phyloP scores from a whole-genome alignment of 1,140 invertebrate genomes.

The Streblospio benedicti region DNA sequence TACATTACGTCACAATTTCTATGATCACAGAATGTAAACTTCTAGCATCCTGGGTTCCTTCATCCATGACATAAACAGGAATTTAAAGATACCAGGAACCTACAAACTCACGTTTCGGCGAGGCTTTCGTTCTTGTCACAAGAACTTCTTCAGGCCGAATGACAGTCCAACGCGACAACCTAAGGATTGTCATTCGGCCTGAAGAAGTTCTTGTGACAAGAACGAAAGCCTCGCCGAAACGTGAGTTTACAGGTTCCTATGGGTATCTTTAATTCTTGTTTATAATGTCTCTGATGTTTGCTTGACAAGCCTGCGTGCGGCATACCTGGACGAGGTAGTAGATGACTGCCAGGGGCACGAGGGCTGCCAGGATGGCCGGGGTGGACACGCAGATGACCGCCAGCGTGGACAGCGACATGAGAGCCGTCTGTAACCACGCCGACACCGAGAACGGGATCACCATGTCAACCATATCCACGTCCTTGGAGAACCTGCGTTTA shows the following conservation, averaged over 20 bases:
- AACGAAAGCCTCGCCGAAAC: too few species aligned
- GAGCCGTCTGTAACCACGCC: constrained; percentile 4
- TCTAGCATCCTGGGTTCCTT: too few species aligned
- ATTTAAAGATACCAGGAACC: too few species aligned
- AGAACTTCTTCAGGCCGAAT: too few species aligned
- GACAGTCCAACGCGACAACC: too few species aligned
- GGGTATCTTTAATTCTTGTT: constrained; percentile 34
- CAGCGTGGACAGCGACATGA: neutral
- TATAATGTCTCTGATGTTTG: constrained; percentile 33
- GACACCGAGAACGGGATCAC: constrained; percentile 2
- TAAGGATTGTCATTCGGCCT: too few species aligned
- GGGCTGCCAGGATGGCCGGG: constrained; percentile 42
- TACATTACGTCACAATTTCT: neutral
- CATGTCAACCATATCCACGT: constrained; percentile 24
- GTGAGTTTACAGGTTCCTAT: neutral
- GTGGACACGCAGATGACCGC: neutral
- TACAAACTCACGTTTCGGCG: too few species aligned
- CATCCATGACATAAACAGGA: too few species aligned
- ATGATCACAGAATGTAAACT: too few species aligned
- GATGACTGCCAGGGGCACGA: constrained; percentile 51
- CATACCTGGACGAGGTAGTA: constrained; percentile 53
- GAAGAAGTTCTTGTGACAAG: too few species aligned
- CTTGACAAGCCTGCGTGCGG: neutral
- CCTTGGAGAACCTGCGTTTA: constrained; percentile 44
- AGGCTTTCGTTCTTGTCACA: too few species aligned